Evolutionary conservation across 2,113 vertebrate species (phyloP).

Genomic region (Brachyhypopomus occidentalis): DNA sequence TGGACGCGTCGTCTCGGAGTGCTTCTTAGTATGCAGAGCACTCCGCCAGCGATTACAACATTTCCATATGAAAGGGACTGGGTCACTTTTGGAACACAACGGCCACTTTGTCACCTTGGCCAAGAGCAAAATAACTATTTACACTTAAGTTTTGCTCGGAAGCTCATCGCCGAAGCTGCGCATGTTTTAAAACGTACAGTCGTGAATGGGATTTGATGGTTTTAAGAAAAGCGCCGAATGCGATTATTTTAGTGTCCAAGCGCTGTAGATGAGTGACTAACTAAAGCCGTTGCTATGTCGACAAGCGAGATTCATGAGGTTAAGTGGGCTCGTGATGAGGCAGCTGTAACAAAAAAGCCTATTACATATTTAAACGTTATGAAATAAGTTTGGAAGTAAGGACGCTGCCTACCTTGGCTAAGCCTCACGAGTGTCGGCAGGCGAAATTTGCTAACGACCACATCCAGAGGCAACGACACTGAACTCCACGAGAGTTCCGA

Average conservation of each 20-base stretch:
- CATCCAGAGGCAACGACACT: conserved; percentile 87
- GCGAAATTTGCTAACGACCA: conserved; percentile 90
- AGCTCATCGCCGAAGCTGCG: neutral
- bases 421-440: conserved; percentile 87
- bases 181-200: neutral
- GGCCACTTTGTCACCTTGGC: conserved; percentile 79
- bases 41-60: conserved; percentile 76
- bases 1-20: conserved; percentile 54
- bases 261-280: too few species aligned
- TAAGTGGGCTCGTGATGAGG: too few species aligned
- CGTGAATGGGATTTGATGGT: too few species aligned
- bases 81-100: conserved; percentile 79
- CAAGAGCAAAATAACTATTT: conserved; percentile 66
- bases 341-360: too few species aligned
- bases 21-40: conserved; percentile 78
- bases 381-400: too few species aligned
- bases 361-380: too few species aligned
- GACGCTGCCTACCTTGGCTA: conserved; percentile 78
- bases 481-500: conserved; percentile 89
- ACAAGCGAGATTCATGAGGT: too few species aligned
- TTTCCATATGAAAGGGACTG: conserved; percentile 81
- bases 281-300: too few species aligned
- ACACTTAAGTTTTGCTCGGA: conserved; percentile 25
- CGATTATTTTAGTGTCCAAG: too few species aligned
- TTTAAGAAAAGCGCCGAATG: too few species aligned